Percentiles rank a stretch among this genome's conserved stretches.
These are phyloP conservation scores for Bergia puertoricense DNA, from an alignment of 92 coral and sea anemone species.

Conservation along the genomic window DNA sequence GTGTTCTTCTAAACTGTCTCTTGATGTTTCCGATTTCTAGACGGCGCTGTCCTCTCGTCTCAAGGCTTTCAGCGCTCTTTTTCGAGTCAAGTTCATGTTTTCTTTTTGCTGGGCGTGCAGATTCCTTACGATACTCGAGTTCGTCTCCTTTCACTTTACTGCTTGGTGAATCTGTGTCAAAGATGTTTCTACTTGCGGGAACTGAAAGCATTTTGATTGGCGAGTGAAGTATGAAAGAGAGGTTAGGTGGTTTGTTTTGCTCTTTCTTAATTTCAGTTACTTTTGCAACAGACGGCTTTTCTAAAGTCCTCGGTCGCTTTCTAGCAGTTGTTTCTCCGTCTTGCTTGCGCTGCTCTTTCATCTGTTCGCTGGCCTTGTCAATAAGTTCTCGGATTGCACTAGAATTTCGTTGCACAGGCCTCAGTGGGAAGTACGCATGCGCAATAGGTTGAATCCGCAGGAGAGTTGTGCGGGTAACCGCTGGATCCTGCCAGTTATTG, in stretches of 20 bases:
- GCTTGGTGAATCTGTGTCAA: constrained; percentile 2
- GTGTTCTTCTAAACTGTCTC: constrained; percentile 62
- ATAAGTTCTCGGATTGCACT: constrained; percentile 67
- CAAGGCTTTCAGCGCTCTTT: constrained; percentile 6
- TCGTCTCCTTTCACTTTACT: constrained; percentile 23
- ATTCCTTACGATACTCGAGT: constrained; percentile 27
- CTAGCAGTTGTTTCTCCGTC: constrained; percentile 9
- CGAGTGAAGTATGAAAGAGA: constrained; percentile 51
- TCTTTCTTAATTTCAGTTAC: constrained; percentile 45
- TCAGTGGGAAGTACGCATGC: constrained; percentile 85
- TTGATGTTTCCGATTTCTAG: constrained; percentile 65
- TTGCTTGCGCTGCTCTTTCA: background rate
- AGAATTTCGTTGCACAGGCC: constrained; percentile 79
- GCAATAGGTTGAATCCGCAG: constrained; percentile 84
- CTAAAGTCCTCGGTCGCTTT: constrained; percentile 50
- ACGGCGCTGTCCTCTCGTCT: constrained; percentile 15
- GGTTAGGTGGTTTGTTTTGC: constrained; percentile 10
- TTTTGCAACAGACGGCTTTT: constrained; percentile 28
- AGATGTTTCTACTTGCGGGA: background rate
- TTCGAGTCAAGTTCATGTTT: background rate
- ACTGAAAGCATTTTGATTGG: background rate
- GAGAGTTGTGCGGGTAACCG: constrained; percentile 72
- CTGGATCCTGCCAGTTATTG: constrained; percentile 91
- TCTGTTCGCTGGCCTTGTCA: constrained; percentile 52
- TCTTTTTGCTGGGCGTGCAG: constrained; percentile 25